phyloP scores from a whole-genome alignment of 2,113 vertebrate genomes.

The Oreotragus oreotragus region DNA sequence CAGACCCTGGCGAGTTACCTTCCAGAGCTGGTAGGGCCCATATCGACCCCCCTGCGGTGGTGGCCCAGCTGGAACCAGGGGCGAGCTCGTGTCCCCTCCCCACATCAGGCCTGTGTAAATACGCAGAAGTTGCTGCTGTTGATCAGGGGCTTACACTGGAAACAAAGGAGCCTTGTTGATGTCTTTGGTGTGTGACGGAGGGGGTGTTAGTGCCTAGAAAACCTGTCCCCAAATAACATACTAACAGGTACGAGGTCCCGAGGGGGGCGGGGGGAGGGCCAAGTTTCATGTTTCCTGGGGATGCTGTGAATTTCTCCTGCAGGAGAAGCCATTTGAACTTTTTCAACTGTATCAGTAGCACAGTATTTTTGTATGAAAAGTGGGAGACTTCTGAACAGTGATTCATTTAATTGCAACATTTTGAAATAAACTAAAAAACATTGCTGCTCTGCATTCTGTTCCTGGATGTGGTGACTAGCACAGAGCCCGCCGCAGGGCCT shows the following conservation, averaged over 20 bases:
- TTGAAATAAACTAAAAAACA: conserved; percentile 82
- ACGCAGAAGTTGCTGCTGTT: conserved; percentile 15
- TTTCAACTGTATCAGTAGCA: conserved; percentile 86
- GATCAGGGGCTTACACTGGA: neutral
- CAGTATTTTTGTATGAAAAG: conserved; percentile 86
- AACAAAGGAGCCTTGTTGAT: neutral
- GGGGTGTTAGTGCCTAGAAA: conserved; percentile 46
- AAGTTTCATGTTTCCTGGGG: conserved; percentile 63
- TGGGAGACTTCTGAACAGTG: conserved; percentile 83
- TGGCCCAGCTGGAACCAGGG: neutral
- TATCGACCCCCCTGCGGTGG: neutral
- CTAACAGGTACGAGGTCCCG: neutral
- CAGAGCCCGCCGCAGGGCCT: conserved; percentile 78
- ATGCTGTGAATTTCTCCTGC: conserved; percentile 83
- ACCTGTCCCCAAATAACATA: neutral
- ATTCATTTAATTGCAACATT: conserved; percentile 86
- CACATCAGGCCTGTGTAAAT: neutral
- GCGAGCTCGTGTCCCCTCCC: too few relatives aligned
- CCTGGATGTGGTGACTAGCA: neutral
- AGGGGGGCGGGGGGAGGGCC: conserved; percentile 9
- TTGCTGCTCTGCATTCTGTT: neutral
- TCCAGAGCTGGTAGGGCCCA: neutral
- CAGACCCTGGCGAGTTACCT: neutral
- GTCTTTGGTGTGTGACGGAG: neutral
- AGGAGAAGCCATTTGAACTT: conserved; percentile 81